A percentile compares a stretch with the other conserved stretches of the same genome.
These are phyloP conservation scores for Drosophila tropicalis DNA, from an alignment of 1,140 invertebrate genomes.

Conservation along the genomic window DNA sequence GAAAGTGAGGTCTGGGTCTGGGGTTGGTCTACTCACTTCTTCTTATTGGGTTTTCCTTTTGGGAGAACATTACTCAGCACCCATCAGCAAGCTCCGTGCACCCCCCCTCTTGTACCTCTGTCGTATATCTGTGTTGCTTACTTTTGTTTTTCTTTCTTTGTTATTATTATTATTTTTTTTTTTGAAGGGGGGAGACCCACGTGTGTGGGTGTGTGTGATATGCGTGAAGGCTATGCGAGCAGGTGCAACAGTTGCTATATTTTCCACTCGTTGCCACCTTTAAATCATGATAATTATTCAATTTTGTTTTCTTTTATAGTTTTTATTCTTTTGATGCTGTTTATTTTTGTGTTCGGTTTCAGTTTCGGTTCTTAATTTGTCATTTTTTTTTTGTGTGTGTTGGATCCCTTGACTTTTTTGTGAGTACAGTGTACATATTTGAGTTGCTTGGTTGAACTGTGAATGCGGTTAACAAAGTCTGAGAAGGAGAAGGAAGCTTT, in stretches of 20 bases:
- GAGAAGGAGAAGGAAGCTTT: slow-evolving; percentile 16
- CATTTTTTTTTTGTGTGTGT: too few relatives aligned
- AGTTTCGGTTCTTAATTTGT: too few relatives aligned
- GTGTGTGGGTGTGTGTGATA: background rate
- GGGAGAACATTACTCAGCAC: slow-evolving; percentile 10
- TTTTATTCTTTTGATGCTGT: background rate
- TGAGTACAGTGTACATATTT: slow-evolving; percentile 4
- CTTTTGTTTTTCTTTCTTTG: background rate
- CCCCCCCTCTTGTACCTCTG: background rate
- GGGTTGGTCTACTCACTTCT: slow-evolving; percentile 21
- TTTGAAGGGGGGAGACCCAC: background rate
- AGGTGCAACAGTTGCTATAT: slow-evolving; percentile 40
- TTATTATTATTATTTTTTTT: background rate
- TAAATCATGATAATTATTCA: slow-evolving; percentile 49
- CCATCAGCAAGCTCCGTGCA: background rate
- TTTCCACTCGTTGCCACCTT: slow-evolving; percentile 43
- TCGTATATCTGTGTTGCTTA: slow-evolving; percentile 3
- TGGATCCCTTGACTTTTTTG: background rate
- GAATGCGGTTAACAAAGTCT: background rate
- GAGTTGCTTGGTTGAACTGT: slow-evolving; percentile 10
- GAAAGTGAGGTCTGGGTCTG: slow-evolving; percentile 8
- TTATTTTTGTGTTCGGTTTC: background rate
- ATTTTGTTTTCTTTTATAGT: slow-evolving; percentile 25
- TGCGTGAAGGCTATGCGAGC: slow-evolving; percentile 1
- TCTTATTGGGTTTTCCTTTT: slow-evolving; percentile 36